Conservation (phyloP, 2,113 vertebrate species). For the Rafetus swinhoei region DNA sequence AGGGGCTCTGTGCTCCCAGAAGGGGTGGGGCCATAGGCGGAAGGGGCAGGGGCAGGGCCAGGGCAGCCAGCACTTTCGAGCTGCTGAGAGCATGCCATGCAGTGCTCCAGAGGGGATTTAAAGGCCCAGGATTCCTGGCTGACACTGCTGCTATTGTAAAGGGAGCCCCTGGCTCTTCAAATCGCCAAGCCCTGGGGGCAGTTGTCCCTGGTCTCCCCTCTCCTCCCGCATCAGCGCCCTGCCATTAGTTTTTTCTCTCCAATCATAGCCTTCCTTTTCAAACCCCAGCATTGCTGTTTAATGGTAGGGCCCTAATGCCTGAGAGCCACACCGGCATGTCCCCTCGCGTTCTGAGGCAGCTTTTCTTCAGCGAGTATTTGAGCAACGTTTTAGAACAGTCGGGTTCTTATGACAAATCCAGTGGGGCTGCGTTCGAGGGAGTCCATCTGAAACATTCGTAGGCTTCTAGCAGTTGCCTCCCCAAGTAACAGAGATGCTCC, state of each 20-base stretch:
- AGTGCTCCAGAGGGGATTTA: too few relatives aligned
- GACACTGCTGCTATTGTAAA: too few relatives aligned
- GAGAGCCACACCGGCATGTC: rapidly evolving
- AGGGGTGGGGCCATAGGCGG: too few relatives aligned
- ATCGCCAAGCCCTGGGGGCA: too few relatives aligned
- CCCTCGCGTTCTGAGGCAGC: rapidly evolving
- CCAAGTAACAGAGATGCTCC: background rate
- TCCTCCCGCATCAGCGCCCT: too few relatives aligned
- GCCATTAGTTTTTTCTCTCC: background rate
- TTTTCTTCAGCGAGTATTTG: background rate
- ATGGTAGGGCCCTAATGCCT: background rate
- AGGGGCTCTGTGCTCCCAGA: too few relatives aligned
- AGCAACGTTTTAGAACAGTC: background rate
- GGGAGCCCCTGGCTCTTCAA: too few relatives aligned
- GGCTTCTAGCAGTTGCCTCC: background rate
- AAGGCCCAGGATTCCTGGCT: too few relatives aligned
- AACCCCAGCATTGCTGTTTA: background rate
- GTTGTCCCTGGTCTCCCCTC: too few relatives aligned
- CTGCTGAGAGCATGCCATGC: too few relatives aligned
- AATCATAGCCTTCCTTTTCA: background rate
- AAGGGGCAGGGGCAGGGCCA: too few relatives aligned
- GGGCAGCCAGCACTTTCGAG: too few relatives aligned
- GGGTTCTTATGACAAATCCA: background rate
- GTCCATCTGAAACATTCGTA: background rate
- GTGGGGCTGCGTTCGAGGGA: background rate